Evolutionary conservation across 2,888 invertebrate genomes (phyloP), one percentile per base, ranked within the genome.

Genomic region (Laothoe populi): DNA sequence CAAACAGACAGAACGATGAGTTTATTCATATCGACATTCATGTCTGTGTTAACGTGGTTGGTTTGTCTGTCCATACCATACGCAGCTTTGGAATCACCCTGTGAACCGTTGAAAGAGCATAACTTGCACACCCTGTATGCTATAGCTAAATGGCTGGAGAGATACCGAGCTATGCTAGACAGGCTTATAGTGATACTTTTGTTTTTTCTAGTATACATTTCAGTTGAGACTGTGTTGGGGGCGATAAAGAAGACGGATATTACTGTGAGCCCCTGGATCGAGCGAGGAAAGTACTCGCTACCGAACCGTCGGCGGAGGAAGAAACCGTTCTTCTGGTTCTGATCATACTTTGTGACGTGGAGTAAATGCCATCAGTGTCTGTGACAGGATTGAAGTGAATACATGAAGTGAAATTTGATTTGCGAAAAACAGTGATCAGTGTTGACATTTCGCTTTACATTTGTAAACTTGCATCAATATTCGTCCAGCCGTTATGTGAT

Each of bases 41-140:
- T 85, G 45, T 83, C 87, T 0, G 0, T 83, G 5, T 73, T 86
- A 7, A 68, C 71, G 5, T 63, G 77, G 0, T 45, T 87, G 5
- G 60, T 84, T 0, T 80, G 79, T 60, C 16, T 86, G 0, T 77
- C 85, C 0, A 76, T 87, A 60, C 87, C 87, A 0, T 83, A 75
- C 11, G 77, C 65, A 0, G 61, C 68, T 0, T 44, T 87, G 26
- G 73, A 82, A 16, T 63, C 67, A 1, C 86, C 87, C 0, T 81
- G 79, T 38, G 76, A 81, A 21, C 64, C 71, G 0, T 70, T 86
- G 0, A 73, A 73, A 31, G 59, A 70, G 0, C 64, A 73, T 7
- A 63, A 76, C 2, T 38, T 69, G 13, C 61, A 62, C 2, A 61
- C 61, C 0, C 0, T 81, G 0, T 79, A 83, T 24, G 57, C 40